Percentiles rank a stretch among this genome's conserved stretches.
These are phyloP conservation scores for Morpho achilles DNA, from an alignment of 2,888 invertebrate species.

Conservation along the genomic window DNA sequence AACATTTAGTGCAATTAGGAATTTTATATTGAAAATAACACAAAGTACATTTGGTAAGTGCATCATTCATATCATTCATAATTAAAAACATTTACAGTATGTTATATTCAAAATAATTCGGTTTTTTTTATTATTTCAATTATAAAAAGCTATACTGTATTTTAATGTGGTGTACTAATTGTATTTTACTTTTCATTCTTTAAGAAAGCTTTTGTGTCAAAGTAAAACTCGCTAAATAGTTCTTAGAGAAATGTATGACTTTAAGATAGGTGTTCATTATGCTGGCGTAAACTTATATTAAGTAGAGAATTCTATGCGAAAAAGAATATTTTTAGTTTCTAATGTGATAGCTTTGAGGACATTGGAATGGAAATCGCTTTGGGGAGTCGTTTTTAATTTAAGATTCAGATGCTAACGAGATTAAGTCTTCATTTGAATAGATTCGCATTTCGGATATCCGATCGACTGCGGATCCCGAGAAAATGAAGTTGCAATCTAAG, in stretches of 20 bases:
- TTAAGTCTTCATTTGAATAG: slow-evolving; percentile 25
- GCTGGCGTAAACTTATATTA: neutral
- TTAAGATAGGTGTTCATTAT: neutral
- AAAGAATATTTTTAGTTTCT: slow-evolving; percentile 9
- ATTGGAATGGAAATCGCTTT: slow-evolving; percentile 5
- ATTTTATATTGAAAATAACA: too few species aligned
- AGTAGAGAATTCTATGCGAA: neutral
- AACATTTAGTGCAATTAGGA: too few species aligned
- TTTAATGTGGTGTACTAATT: too few species aligned
- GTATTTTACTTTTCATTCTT: too few species aligned
- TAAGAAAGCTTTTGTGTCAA: too few species aligned
- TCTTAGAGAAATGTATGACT: neutral
- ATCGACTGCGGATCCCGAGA: slow-evolving; percentile 4
- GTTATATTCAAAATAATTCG: too few species aligned
- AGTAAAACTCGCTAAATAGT: too few species aligned
- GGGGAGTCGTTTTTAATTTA: slow-evolving; percentile 23
- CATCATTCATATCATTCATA: too few species aligned
- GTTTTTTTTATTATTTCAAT: too few species aligned
- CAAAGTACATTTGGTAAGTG: too few species aligned
- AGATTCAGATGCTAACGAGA: slow-evolving; percentile 23
- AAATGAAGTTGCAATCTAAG: slow-evolving; percentile 11
- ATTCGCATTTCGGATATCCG: slow-evolving; percentile 12
- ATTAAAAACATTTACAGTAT: too few species aligned
- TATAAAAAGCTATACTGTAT: neutral
- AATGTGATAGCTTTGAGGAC: slow-evolving; percentile 5